Percentiles rank a stretch among this genome's conserved stretches.
These are phyloP conservation scores for Oryzias javanicus DNA, from an alignment of 2,113 vertebrate species.

Conservation along the genomic window DNA sequence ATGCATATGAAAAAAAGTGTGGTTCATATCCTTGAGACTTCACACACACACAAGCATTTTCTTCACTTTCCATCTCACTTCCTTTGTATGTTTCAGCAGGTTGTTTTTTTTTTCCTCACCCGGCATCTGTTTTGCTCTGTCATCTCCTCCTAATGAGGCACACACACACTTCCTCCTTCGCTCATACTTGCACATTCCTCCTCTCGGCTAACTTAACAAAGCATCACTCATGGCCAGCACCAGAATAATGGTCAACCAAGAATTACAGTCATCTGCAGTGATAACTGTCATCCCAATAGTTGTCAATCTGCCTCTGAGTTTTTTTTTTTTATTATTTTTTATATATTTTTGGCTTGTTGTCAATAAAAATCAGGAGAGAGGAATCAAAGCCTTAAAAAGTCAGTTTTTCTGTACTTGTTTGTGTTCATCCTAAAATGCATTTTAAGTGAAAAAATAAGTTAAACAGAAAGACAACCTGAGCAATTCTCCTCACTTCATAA, in stretches of 20 bases:
- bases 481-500: constrained; percentile 23
- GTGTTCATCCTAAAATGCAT: constrained; percentile 19
- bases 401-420: too few species aligned
- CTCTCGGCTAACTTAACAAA: constrained; percentile 44
- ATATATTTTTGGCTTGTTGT: constrained; percentile 27
- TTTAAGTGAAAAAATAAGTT: constrained; percentile 1
- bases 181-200: constrained; percentile 10
- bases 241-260: constrained; percentile 45
- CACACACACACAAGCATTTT: constrained; percentile 12
- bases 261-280: constrained; percentile 56
- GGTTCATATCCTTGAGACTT: too few species aligned
- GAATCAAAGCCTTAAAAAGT: too few species aligned
- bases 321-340: constrained; percentile 8
- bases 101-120: constrained; percentile 34
- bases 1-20: too few species aligned
- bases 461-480: constrained; percentile 4
- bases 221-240: constrained; percentile 40
- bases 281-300: constrained; percentile 48
- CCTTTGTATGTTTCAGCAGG: constrained; percentile 22
- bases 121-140: constrained; percentile 45
- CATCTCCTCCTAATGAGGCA: constrained; percentile 27
- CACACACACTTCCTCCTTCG: constrained; percentile 15
- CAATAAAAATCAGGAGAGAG: neutral
- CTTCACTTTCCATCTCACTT: neutral
- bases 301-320: constrained; percentile 32